These are phyloP conservation scores for Gopherus evgoodei DNA, from an alignment of 2,113 vertebrate genomes.

Conservation along the genomic window DNA sequence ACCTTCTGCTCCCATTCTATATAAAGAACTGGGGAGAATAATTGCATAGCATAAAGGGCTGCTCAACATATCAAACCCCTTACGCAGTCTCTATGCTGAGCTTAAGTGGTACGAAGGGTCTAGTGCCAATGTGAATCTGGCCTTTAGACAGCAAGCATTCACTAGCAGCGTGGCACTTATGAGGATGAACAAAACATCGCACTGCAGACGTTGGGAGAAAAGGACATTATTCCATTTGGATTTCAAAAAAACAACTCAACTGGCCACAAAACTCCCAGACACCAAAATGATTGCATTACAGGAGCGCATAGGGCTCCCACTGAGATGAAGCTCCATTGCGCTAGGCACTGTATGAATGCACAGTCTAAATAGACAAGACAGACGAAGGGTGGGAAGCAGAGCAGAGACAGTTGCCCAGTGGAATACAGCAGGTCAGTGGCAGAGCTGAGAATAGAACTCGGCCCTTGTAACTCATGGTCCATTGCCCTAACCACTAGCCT, in stretches of 20 bases:
- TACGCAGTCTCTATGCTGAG: not conserved
- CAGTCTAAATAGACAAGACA: not conserved
- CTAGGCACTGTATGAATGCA: accelerated
- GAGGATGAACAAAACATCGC: not conserved
- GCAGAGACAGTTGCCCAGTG: accelerated
- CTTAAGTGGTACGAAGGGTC: not conserved
- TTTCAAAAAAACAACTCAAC: not conserved
- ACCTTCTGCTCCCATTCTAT: accelerated
- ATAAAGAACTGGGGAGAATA: not conserved
- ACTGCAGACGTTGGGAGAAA: not conserved
- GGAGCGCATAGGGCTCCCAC: not conserved
- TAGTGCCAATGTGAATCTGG: not conserved
- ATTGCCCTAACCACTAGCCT: accelerated
- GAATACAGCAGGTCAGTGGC: accelerated
- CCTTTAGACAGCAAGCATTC: not conserved
- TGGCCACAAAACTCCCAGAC: not conserved
- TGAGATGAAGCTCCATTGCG: accelerated
- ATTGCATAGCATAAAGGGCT: accelerated
- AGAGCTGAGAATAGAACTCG: not conserved
- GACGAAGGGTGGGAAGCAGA: not conserved
- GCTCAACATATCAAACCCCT: not conserved
- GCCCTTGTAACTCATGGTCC: not conserved
- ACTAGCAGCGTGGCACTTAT: accelerated
- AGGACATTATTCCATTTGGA: not conserved
- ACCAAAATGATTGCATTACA: not conserved